These are phyloP conservation scores for Melopsittacus undulatus DNA, from an alignment of 2,797 vertebrate genomes.

Conservation along the genomic window DNA sequence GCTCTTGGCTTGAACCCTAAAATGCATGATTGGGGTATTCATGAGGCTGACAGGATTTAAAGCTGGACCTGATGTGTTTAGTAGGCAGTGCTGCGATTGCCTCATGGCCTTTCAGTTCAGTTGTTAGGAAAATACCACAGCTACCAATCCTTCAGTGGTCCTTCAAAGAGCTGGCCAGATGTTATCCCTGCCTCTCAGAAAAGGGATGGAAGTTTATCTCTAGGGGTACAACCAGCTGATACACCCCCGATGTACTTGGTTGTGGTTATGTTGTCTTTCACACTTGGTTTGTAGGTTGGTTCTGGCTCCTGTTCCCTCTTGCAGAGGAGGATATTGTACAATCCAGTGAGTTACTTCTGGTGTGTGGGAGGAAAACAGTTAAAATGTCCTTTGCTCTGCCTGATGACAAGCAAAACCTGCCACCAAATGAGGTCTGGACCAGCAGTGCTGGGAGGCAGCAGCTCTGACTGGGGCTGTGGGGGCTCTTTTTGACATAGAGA, in stretches of 20 bases:
- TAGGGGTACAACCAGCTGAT: background rate
- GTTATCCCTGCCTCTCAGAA: background rate
- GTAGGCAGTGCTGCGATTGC: background rate
- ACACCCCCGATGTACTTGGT: background rate
- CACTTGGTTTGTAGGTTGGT: background rate
- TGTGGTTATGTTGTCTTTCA: background rate
- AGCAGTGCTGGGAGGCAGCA: background rate
- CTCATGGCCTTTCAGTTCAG: background rate
- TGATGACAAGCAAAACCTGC: background rate
- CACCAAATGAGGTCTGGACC: background rate
- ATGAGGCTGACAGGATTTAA: background rate
- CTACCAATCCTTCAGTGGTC: background rate
- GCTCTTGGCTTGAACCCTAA: fast-evolving
- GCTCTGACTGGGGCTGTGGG: background rate
- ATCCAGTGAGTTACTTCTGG: background rate
- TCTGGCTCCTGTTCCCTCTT: background rate
- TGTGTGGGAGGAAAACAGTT: background rate
- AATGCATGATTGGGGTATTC: background rate
- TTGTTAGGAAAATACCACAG: background rate
- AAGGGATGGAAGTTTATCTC: background rate
- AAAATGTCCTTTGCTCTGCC: background rate
- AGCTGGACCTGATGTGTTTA: background rate
- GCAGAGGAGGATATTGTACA: background rate
- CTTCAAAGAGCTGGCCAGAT: background rate
- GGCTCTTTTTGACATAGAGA: background rate